phyloP scores from a whole-genome alignment of 2,888 invertebrate species.

The Meandrusa payeni region DNA sequence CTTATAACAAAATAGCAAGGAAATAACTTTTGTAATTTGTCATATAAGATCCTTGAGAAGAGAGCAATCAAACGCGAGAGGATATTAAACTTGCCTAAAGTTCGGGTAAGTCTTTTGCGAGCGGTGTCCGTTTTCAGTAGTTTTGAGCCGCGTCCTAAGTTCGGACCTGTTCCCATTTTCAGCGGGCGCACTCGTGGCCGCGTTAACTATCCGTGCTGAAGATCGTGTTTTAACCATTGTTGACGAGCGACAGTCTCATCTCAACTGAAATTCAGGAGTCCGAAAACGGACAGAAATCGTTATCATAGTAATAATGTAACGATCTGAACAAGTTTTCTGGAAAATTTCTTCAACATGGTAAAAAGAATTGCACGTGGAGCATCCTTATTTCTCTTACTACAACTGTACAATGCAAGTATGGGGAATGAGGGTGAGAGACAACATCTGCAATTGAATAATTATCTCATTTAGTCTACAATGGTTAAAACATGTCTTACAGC shows the following conservation, averaged over 20 bases:
- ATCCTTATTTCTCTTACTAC: conserved; percentile 75
- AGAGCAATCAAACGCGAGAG: conserved; percentile 81
- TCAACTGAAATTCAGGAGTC: conserved; percentile 78
- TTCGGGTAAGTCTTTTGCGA: conserved; percentile 61
- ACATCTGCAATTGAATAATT: conserved; percentile 79
- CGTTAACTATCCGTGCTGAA: conserved; percentile 76
- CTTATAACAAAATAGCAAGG: not conserved
- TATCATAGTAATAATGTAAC: conserved; percentile 52
- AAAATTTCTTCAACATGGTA: conserved; percentile 67
- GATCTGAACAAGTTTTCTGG: conserved; percentile 59
- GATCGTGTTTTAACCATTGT: conserved; percentile 81
- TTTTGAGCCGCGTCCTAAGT: conserved; percentile 68
- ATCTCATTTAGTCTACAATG: conserved; percentile 74
- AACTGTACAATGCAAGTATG: conserved; percentile 44
- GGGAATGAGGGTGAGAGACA: conserved; percentile 56
- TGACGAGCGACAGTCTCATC: conserved; percentile 76
- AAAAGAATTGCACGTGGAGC: conserved; percentile 32
- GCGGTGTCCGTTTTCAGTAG: conserved; percentile 67
- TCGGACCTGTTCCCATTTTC: conserved; percentile 71
- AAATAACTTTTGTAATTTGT: not conserved
- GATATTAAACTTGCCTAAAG: conserved; percentile 71
- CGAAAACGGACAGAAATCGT: conserved; percentile 66
- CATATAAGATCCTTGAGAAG: conserved; percentile 68
- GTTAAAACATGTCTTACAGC: conserved; percentile 81
- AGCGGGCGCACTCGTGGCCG: conserved; percentile 59